Evolutionary conservation across 2,888 invertebrate species (phyloP).

Genomic region (Cerastoderma edule): DNA sequence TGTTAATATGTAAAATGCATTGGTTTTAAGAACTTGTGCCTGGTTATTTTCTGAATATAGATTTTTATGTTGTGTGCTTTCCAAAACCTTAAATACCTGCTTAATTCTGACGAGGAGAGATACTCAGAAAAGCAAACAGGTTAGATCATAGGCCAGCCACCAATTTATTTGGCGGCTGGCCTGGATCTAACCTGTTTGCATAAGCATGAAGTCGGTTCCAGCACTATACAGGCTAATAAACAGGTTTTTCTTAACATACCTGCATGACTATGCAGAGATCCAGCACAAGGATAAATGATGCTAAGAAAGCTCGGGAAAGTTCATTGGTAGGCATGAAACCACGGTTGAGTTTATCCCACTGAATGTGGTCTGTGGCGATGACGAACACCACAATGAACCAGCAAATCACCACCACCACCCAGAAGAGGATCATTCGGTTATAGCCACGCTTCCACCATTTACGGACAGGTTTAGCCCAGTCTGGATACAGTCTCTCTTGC

Average conservation of each 20-base stretch:
- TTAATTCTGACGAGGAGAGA: too few relatives aligned
- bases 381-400: constrained; percentile 84
- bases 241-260: constrained; percentile 65
- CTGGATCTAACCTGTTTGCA: too few relatives aligned
- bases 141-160: too few relatives aligned
- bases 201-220: too few relatives aligned
- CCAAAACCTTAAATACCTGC: too few relatives aligned
- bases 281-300: constrained; percentile 85
- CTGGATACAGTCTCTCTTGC: constrained; percentile 85
- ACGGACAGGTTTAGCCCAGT: constrained; percentile 83
- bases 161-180: too few relatives aligned
- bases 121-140: too few relatives aligned
- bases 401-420: constrained; percentile 84
- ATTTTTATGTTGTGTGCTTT: too few relatives aligned
- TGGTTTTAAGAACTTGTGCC: too few relatives aligned
- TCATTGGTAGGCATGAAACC: constrained; percentile 85
- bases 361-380: constrained; percentile 85
- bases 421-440: constrained; percentile 85
- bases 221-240: too few relatives aligned
- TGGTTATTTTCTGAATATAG: too few relatives aligned
- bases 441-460: constrained; percentile 83
- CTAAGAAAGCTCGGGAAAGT: constrained; percentile 85
- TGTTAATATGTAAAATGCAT: too few relatives aligned
- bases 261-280: constrained; percentile 86
- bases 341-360: constrained; percentile 85